These are phyloP conservation scores for Hermaeophaga mercurialis DNA, from an alignment of 2,888 invertebrate genomes.

Conservation along the genomic window DNA sequence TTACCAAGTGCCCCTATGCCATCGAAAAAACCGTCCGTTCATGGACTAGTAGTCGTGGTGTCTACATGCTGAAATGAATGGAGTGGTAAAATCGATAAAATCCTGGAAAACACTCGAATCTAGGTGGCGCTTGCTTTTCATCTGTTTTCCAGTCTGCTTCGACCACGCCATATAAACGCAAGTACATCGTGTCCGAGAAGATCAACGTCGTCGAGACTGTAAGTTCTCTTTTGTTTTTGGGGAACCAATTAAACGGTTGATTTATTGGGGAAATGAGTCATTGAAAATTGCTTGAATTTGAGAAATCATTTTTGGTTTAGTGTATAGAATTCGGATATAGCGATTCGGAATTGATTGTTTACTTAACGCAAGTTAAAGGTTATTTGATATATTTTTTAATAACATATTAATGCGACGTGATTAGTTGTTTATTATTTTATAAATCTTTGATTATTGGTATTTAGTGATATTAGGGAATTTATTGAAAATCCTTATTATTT, in stretches of 20 bases:
- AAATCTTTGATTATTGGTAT: too few relatives aligned
- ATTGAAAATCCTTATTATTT: too few relatives aligned
- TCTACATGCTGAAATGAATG: conserved; percentile 39
- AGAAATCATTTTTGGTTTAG: too few relatives aligned
- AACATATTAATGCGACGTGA: too few relatives aligned
- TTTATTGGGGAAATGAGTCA: not conserved
- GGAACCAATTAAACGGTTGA: not conserved
- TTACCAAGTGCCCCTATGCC: not conserved
- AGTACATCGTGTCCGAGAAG: conserved; percentile 29
- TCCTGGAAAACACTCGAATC: conserved; percentile 37
- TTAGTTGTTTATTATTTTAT: too few relatives aligned
- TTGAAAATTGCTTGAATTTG: conserved; percentile 11
- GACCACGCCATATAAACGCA: conserved; percentile 36
- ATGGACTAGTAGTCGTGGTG: conserved; percentile 34
- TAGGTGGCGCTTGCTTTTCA: conserved; percentile 40
- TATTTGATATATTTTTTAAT: too few relatives aligned
- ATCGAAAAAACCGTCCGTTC: conserved; percentile 17
- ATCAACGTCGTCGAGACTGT: conserved; percentile 23
- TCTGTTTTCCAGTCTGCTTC: conserved; percentile 35
- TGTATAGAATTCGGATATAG: too few relatives aligned
- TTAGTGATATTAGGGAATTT: too few relatives aligned
- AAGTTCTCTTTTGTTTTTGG: conserved; percentile 14
- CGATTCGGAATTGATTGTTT: too few relatives aligned
- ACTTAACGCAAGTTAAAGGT: too few relatives aligned
- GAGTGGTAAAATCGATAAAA: conserved; percentile 40